A percentile compares a stretch with the other conserved stretches of the same genome.
phyloP scores from a whole-genome alignment of 2,797 vertebrate species.

The Tragopan temminckii region DNA sequence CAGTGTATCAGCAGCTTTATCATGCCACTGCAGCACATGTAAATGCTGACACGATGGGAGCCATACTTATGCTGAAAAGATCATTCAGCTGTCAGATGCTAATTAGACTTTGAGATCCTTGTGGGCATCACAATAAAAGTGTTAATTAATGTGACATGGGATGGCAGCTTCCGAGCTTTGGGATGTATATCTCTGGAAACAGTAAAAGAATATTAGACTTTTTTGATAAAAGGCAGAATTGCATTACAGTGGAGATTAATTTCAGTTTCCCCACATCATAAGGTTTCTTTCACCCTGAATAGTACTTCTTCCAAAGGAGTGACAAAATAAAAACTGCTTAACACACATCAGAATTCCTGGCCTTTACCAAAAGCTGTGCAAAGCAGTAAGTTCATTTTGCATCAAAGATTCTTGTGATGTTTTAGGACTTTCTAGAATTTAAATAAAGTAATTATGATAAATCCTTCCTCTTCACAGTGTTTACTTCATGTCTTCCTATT shows the following conservation, averaged over 20 bases:
- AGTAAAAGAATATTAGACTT: not conserved
- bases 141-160: not conserved
- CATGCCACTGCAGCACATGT: not conserved
- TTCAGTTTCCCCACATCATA: not conserved
- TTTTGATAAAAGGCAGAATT: not conserved
- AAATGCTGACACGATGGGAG: not conserved
- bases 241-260: not conserved
- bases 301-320: not conserved
- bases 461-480: not conserved
- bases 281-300: not conserved
- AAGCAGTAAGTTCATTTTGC: not conserved
- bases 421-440: not conserved
- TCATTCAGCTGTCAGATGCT: not conserved
- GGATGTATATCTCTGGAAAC: not conserved
- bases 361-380: not conserved
- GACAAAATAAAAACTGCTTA: not conserved
- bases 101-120: not conserved
- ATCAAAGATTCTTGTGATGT: not conserved
- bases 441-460: not conserved
- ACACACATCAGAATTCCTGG: not conserved
- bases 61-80: not conserved
- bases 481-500: not conserved
- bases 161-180: not conserved
- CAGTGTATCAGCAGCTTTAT: not conserved
- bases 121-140: not conserved